A percentile compares a stretch with the other conserved stretches of the same genome.
Evolutionary conservation across 2,113 vertebrate species (phyloP).

Genomic region (Lagopus muta): DNA sequence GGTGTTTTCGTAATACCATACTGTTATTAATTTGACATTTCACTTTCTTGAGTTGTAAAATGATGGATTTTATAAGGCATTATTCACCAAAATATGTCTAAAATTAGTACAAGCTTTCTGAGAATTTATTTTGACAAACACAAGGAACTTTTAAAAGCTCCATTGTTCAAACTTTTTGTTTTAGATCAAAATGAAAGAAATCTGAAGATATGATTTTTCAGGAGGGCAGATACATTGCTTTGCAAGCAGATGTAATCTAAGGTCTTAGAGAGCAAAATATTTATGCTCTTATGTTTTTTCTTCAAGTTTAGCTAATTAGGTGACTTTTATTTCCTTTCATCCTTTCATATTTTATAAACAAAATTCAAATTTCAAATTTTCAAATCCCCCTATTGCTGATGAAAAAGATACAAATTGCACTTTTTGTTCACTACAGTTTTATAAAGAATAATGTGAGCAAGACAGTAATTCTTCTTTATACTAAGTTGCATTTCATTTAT

Average conservation of each 20-base stretch:
- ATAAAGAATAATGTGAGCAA: background rate
- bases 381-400: background rate
- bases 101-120: background rate
- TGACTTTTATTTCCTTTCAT: background rate
- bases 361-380: background rate
- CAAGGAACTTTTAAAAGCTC: background rate
- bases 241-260: background rate
- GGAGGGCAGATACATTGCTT: background rate
- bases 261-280: background rate
- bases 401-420: background rate
- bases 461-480: background rate
- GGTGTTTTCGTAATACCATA: background rate
- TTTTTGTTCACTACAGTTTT: background rate
- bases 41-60: background rate
- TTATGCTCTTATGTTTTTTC: background rate
- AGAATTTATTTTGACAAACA: background rate
- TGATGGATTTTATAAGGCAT: background rate
- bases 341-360: background rate
- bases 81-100: background rate
- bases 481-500: background rate
- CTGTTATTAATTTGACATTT: background rate
- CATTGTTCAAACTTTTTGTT: background rate
- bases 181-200: background rate
- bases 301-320: background rate
- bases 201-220: background rate